Base-by-base conservation (phyloP, 2,888 invertebrate genomes). In the Ennomos quercinarius region DNA sequence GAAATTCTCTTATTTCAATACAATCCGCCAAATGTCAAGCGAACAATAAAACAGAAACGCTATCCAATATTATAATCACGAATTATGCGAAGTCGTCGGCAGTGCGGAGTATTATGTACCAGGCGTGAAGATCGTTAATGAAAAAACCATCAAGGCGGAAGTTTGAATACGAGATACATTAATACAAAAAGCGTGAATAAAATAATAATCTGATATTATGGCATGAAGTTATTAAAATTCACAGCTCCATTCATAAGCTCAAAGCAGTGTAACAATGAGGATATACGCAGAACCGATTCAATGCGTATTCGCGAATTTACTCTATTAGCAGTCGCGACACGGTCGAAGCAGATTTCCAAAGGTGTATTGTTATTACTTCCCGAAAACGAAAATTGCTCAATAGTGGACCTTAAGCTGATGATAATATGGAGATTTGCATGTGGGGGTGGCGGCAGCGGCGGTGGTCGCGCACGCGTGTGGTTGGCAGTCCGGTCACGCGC, bases 201-300 rank as follows among this genome's bases (percentile, higher is more conserved):
- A 49, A 56, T 48, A 44, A 17, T 43, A 27, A 27, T 27, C 27
- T 49, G 50, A 40, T 34, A 35, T 76, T 11, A 47, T 38, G 10
- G 13, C 13, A 37, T 27, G 47, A 49, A 35, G 49, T 45, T 71
- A 83, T 90, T 84, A 84, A 81, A 77, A 89, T 90, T 86, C 88
- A 80, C 74, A 68, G 72, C 80, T 86, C 74, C 90, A 90, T 90
- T 90, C 88, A 90, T 84, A 77, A 84, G 74, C 79, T 73, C 76
- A 83, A 77, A 73, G 77, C 76, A 74, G 72, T 80, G 73, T 75
- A 82, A 86, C 89, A 88, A 89, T 88, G 81, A 91, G 89, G 89
- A 91, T 89, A 89, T 91, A 90, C 89, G 84, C 81, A 82, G 91
- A 91, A 91, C 81, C 81, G 80, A 81, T 85, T 81, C 79, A 79